Evolutionary conservation across 2,113 vertebrate genomes (phyloP), one percentile per base, ranked within the genome.

Genomic region (Ranitomeya variabilis): DNA sequence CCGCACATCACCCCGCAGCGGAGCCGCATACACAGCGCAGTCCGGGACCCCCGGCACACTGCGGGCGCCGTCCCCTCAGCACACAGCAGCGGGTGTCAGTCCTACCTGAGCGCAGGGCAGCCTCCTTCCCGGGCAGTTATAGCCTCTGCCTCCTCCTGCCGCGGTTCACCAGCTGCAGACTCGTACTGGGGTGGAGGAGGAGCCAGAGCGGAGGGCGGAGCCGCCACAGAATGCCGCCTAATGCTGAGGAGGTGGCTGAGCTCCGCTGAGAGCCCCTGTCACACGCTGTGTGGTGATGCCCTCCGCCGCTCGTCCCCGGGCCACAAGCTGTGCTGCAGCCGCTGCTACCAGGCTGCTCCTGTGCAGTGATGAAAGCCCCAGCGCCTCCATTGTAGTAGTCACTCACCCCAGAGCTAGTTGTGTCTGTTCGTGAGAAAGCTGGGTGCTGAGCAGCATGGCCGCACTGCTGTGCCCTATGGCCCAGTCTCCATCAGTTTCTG

Each of bases 71-170:
- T n/a, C n/a, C n/a, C n/a, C n/a, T n/a, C n/a, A n/a, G n/a, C n/a
- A n/a, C n/a, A n/a, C n/a, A n/a, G 69, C 69, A 37, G 23, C 26
- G 26, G 26, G 51, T 74, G 54, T 1, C 54, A 64, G 85, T 14
- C 85, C 74, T 86, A 86, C 85, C 85, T 86, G 21, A 64, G 21
- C 54, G 59, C 73, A 78, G 73, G 73, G 59, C 85, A 86, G 73
- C 52, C 76, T 86, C 85, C 57, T 62, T 64, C 73, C 85, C 21
- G 73, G 26, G 60, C 31, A 76, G 59, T 37, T 26, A 1, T 59
- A 85, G 54, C 60, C 54, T 21, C n/a, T 45, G 71, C 18, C 55
- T 86, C 55, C 76, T 59, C 62, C 74, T 86, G 31, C 83, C 57
- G 79, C 1, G 57, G 80, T 5, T 82, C 31, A 79, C 74, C 59